Conservation (phyloP, 2,113 vertebrate genomes). For the Blennius ocellaris region DNA sequence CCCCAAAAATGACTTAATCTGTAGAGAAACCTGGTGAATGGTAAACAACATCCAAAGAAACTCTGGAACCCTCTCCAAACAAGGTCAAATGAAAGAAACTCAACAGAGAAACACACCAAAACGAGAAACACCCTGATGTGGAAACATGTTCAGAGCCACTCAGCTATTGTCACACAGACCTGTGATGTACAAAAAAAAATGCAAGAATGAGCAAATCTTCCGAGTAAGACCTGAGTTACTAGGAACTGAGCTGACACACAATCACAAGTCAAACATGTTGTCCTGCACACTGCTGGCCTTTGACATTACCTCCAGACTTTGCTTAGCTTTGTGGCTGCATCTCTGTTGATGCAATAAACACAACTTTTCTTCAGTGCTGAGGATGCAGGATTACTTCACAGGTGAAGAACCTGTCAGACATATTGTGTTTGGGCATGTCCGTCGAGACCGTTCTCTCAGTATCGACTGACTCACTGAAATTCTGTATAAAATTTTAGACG, state of each 20-base stretch:
- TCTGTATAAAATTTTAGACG: neutral
- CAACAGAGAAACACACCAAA: conserved; percentile 9
- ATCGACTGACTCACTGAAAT: conserved; percentile 5
- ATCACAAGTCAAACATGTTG: neutral
- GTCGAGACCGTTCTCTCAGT: neutral
- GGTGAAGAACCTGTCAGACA: conserved; percentile 3
- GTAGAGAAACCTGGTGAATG: neutral
- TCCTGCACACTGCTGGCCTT: neutral
- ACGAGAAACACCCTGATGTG: neutral
- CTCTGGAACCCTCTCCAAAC: neutral
- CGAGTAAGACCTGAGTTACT: neutral
- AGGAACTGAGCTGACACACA: neutral
- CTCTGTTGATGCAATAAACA: conserved; percentile 11
- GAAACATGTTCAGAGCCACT: neutral
- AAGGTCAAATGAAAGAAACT: neutral
- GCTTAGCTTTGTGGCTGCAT: conserved; percentile 6
- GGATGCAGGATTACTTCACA: neutral
- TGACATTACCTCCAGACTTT: neutral
- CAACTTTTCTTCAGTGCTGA: neutral
- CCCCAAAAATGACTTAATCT: neutral
- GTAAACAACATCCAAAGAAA: conserved; percentile 11
- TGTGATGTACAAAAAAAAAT: no score
- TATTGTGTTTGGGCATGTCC: conserved; percentile 12
- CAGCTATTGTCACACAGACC: no score
- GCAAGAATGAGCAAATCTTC: neutral